Evolutionary conservation across 1,140 invertebrate genomes (phyloP).

Genomic region (Sarcophaga bullata): DNA sequence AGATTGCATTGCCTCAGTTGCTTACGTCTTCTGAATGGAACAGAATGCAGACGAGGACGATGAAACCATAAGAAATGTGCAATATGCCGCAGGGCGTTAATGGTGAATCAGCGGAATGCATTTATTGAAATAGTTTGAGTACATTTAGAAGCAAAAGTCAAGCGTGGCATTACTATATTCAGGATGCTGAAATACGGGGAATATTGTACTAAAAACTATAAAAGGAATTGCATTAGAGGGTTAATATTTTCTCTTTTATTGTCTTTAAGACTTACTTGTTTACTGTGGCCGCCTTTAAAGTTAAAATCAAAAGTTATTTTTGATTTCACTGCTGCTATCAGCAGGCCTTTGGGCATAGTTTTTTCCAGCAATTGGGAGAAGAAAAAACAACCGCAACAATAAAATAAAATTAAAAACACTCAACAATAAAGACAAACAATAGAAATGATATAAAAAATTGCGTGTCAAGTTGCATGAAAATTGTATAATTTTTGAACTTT

Average conservation of each 20-base stretch:
- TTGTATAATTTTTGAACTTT: slow-evolving; percentile 13
- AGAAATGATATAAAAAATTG: background rate
- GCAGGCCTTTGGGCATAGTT: background rate
- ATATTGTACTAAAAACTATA: too few species aligned
- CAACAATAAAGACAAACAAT: background rate
- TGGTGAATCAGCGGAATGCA: too few species aligned
- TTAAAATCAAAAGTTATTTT: background rate
- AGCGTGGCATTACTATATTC: too few species aligned
- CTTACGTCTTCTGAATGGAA: too few species aligned
- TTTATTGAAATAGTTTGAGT: too few species aligned
- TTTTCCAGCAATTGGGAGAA: background rate
- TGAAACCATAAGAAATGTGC: too few species aligned
- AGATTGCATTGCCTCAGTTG: too few species aligned
- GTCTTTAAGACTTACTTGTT: background rate
- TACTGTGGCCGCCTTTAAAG: background rate
- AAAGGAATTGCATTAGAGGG: too few species aligned
- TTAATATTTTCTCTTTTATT: background rate
- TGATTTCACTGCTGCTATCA: background rate
- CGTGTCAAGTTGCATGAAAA: slow-evolving; percentile 21
- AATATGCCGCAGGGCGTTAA: too few species aligned
- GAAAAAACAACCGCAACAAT: background rate
- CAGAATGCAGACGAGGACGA: too few species aligned
- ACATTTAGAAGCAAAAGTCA: too few species aligned
- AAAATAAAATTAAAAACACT: background rate
- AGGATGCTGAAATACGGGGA: too few species aligned